Conservation (phyloP, 2,113 vertebrate genomes). For the Synchiropus splendidus region DNA sequence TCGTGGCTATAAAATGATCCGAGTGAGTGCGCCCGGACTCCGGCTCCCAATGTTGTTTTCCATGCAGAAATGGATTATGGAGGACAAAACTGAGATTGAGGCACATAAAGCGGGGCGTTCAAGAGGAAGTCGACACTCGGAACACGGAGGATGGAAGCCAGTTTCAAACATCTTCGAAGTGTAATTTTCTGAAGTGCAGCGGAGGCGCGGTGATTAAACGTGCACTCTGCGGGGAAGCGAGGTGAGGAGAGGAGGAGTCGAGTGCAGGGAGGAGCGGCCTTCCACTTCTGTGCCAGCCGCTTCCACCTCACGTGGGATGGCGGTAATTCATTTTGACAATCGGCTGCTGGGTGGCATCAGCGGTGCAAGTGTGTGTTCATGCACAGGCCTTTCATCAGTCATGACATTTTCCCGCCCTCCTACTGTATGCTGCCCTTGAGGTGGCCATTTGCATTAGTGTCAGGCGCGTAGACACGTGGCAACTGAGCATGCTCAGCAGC, state of each 20-base stretch:
- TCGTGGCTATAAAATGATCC: no score
- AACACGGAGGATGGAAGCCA: no score
- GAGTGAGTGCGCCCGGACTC: no score
- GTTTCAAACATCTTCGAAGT: no score
- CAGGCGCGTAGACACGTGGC: constrained; percentile 8
- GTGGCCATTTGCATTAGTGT: constrained; percentile 56
- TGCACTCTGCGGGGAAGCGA: constrained; percentile 20
- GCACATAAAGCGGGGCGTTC: no score
- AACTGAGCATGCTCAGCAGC: no score
- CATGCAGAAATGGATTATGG: no score
- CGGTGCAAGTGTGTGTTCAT: constrained; percentile 1
- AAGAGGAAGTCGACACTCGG: no score
- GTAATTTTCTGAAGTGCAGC: not conserved
- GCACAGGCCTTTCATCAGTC: constrained; percentile 21
- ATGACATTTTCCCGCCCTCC: constrained; percentile 47
- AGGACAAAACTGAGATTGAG: no score
- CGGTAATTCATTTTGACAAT: constrained; percentile 64
- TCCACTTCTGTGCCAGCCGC: constrained; percentile 41
- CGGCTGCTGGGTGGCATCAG: constrained; percentile 54
- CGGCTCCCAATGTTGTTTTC: no score
- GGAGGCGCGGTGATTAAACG: constrained; percentile 18
- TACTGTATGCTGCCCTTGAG: constrained; percentile 57
- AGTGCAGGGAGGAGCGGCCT: constrained; percentile 44
- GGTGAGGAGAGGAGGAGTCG: constrained; percentile 18
- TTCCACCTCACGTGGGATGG: constrained; percentile 47